Evolutionary conservation across 30 jellyfish, hydroid and myxozoan genomes (phyloP).

Genomic region (Aurelia aurita complex sp. Pacific): DNA sequence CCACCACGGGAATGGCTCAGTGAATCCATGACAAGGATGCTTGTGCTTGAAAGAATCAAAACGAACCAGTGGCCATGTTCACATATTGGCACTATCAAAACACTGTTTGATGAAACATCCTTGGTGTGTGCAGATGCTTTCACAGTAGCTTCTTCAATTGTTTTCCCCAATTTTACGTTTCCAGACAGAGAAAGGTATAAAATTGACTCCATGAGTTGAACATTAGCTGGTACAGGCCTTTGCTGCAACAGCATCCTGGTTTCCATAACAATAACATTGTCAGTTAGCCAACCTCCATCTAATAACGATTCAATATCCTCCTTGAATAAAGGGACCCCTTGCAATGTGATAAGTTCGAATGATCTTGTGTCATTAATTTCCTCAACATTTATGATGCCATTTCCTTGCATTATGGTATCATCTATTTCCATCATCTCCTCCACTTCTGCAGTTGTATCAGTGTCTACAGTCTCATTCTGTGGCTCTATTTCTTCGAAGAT

Average conservation of each 20-base stretch:
- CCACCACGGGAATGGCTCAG: conserved; percentile 17
- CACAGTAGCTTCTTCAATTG: conserved; percentile 17
- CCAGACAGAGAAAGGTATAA: conserved; percentile 30
- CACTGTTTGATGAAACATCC: conserved; percentile 15
- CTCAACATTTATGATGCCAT: neutral
- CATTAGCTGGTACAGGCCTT: conserved; percentile 11
- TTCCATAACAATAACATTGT: conserved; percentile 19
- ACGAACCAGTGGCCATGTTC: conserved; percentile 42
- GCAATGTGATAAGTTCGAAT: conserved; percentile 12
- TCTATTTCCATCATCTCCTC: neutral
- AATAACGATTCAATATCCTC: conserved; percentile 6
- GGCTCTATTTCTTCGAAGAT: conserved; percentile 30
- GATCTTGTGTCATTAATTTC: conserved; percentile 3
- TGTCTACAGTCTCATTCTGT: conserved; percentile 11
- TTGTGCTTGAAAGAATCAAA: conserved; percentile 14
- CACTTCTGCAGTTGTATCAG: conserved; percentile 15
- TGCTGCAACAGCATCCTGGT: conserved; percentile 33
- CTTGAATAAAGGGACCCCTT: conserved; percentile 44
- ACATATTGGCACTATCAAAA: conserved; percentile 39
- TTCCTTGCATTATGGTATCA: no score
- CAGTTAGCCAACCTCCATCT: conserved; percentile 18
- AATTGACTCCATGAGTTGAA: conserved; percentile 30
- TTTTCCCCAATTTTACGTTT: conserved; percentile 1
- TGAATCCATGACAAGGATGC: conserved; percentile 45
- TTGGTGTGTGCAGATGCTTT: conserved; percentile 34